Conservation (phyloP, 2,888 invertebrate genomes). For the Acronicta psi region DNA sequence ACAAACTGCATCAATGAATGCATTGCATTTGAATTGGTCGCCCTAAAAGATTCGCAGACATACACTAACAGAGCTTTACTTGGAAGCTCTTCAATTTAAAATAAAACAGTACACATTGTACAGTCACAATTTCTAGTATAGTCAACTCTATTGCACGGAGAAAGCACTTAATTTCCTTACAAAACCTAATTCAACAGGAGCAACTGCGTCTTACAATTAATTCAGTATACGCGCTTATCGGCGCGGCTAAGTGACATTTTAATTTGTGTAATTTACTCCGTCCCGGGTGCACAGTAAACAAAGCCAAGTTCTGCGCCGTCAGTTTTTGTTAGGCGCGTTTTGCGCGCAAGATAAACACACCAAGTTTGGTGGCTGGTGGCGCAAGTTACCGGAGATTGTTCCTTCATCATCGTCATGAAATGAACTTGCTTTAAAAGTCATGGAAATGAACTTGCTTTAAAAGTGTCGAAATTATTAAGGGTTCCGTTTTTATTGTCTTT, state of each 20-base stretch:
- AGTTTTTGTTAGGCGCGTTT: constrained; percentile 45
- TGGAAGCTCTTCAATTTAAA: not conserved
- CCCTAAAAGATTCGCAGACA: too few relatives aligned
- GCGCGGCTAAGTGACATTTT: constrained; percentile 48
- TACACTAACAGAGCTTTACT: too few relatives aligned
- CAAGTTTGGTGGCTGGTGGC: constrained; percentile 30
- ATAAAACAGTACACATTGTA: too few relatives aligned
- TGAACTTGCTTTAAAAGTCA: constrained; percentile 23
- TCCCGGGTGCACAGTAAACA: constrained; percentile 30
- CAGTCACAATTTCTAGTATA: too few relatives aligned
- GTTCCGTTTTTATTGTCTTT: not conserved
- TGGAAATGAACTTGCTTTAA: constrained; percentile 22
- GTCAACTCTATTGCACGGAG: constrained; percentile 7
- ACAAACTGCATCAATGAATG: too few relatives aligned
- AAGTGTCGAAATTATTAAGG: constrained; percentile 5
- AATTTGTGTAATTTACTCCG: constrained; percentile 49
- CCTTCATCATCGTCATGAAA: constrained; percentile 18
- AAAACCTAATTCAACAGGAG: constrained; percentile 42
- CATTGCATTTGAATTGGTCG: too few relatives aligned
- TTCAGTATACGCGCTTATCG: constrained; percentile 39
- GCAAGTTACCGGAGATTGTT: constrained; percentile 31
- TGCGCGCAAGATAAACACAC: constrained; percentile 47
- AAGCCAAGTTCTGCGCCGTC: constrained; percentile 26
- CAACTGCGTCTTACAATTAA: constrained; percentile 42
- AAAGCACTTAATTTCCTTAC: constrained; percentile 24